Base-by-base conservation (phyloP, 1,140 invertebrate species). In the Drosophila lacteicornis region DNA sequence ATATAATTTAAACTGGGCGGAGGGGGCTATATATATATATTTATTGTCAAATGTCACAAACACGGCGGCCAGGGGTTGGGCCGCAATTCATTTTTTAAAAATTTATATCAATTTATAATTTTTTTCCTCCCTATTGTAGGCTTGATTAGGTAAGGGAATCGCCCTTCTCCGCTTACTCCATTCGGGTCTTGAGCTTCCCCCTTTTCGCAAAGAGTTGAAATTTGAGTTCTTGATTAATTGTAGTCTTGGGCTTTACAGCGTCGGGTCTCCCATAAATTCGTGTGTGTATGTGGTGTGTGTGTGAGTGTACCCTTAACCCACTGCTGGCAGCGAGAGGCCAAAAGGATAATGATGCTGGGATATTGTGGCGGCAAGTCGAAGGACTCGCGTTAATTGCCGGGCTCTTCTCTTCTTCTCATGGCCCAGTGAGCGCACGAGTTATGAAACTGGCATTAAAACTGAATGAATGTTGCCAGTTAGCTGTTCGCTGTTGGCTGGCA, bases 51-150 rank as follows among this genome's bases (percentile, higher is more conserved):
- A 87, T 83, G 80, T 87, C 84, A 87, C 76, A 83, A 83, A 80
- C 83, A 83, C 60, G 47, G 74, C 53, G 53, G 25, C 33, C 15
- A 13, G 33, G 53, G 63, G 40, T 17, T 53, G 40, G 53, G 47
- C 33, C 42, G 69, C 71, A 82, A 82, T 86, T 86, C 71, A 83
- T 88, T 88, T 87, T 87, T 87, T 86, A 58, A 68, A 85, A 85
- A 85, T 85, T 75, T 83, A 88, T 88, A 87, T 88, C 83, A 87
- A 87, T 88, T 87, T 87, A 87, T 87, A 84, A 88, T 83, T 83
- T 87, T 75, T 49, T 27, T 43, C 68, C 42, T n/a, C 50, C 76
- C 86, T 55, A 76, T 74, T 88, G 77, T 75, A 53, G 53, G 69
- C 84, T 84, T 87, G 80, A 88, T 88, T 87, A 87, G 85, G 77